Conservation (phyloP, 2,797 vertebrate genomes). For the Acridotheres tristis region DNA sequence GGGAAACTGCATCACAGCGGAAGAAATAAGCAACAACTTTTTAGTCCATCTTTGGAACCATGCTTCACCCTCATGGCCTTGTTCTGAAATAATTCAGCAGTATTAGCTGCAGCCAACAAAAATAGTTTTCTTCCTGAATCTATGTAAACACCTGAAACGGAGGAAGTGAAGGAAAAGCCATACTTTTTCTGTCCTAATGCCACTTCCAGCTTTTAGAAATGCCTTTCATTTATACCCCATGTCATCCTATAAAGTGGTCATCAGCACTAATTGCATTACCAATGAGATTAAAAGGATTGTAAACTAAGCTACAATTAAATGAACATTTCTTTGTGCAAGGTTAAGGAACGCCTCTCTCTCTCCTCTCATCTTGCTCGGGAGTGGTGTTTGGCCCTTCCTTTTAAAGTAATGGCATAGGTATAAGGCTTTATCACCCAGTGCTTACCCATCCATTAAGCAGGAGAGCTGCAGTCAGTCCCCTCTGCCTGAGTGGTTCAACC, state of each 20-base stretch:
- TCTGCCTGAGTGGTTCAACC: not conserved
- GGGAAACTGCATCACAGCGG: not conserved
- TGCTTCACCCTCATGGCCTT: not conserved
- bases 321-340: not conserved
- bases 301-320: constrained; percentile 28
- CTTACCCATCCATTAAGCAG: not conserved
- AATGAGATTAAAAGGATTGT: not conserved
- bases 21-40: not conserved
- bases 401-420: not conserved
- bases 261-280: not conserved
- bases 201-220: not conserved
- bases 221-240: not conserved
- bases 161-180: not conserved
- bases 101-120: constrained; percentile 8
- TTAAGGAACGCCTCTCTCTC: not conserved
- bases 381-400: not conserved
- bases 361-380: not conserved
- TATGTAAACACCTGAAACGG: not conserved
- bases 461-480: not conserved
- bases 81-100: not conserved
- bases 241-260: not conserved
- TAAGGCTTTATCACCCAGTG: not conserved
- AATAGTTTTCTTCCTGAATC: not conserved
- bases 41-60: not conserved
- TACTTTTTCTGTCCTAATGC: not conserved